A percentile compares a stretch with the other conserved stretches of the same genome.
phyloP scores from a whole-genome alignment of 2,797 vertebrate genomes.

The Anas georgica region DNA sequence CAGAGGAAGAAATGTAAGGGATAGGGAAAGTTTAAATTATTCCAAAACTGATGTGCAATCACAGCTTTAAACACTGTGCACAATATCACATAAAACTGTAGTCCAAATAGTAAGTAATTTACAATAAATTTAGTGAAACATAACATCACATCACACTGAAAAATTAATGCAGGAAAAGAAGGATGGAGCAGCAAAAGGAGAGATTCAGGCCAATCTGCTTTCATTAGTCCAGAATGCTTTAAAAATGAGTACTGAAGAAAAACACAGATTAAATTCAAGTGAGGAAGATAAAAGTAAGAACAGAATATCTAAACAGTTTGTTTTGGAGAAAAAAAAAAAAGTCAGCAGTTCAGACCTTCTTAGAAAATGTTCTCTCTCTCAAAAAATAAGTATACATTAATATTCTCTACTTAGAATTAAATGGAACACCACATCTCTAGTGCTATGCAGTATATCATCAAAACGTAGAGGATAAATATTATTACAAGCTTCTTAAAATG shows the following conservation, averaged over 20 bases:
- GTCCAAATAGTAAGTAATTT: background rate
- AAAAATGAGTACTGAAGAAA: background rate
- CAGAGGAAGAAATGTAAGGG: background rate
- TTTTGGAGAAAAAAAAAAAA: background rate
- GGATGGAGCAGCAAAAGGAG: background rate
- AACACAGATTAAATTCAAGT: too few species aligned
- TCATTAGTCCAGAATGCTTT: background rate
- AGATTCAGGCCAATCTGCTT: background rate
- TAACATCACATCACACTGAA: background rate
- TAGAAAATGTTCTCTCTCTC: too few species aligned
- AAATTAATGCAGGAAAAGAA: background rate
- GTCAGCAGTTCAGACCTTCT: background rate
- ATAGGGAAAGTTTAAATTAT: accelerated
- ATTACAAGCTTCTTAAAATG: background rate
- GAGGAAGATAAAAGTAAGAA: background rate
- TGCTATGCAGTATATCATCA: background rate
- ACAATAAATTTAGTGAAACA: background rate
- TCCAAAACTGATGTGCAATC: background rate
- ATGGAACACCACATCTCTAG: background rate
- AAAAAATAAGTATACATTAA: background rate
- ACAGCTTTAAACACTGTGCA: background rate
- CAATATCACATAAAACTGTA: background rate
- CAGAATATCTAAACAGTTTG: background rate
- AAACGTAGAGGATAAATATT: background rate
- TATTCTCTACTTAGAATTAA: background rate